Base-by-base conservation (phyloP, 1,140 invertebrate species). In the Ceratosolen fusciceps region DNA sequence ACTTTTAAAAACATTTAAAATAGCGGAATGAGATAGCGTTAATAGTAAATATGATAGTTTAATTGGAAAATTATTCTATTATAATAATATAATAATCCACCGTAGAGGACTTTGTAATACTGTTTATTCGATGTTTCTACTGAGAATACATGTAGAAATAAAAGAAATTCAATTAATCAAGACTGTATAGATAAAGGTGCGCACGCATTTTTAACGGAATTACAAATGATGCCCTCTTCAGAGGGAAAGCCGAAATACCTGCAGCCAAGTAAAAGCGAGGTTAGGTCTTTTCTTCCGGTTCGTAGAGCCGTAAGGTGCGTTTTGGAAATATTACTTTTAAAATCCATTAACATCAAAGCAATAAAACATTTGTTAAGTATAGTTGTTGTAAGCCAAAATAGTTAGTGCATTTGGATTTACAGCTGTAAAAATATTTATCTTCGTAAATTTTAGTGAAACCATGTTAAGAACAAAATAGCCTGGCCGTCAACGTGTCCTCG, bases 311-410 rank as follows among this genome's bases (percentile, higher is more conserved):
- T 82, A 68, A 83, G 82, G 80, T 83, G 76, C 56, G 79, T 82
- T 82, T 24, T 68, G 29, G 49, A 65, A 26, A 49, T 62, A 81
- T 72, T 79, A 49, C 60, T 49, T 75, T 74, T 81, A 52, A 81
- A 83, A 83, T 83, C 83, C 60, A 67, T 31, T 79, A 83, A 81
- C 83, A 83, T 83, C 83, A 49, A 68, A 80, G 76, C 68, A 80
- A 74, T 56, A 58, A 79, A 54, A 68, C 43, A 82, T 68, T 72
- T 39, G 8, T 60, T 68, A 37, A 65, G 21, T 19, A 56, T n/a
- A 67, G 12, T 76, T 75, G 12, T 62, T 70, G 24, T 31, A n/a
- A 24, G 68, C 65, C 49, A 77, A 14, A 21, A 37, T 80, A 77
- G 39, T 68, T 67, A 54, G 67, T n/a, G n/a, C 26, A 60, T 52